A percentile compares a stretch with the other conserved stretches of the same genome.
These are phyloP conservation scores for Pyrrhura leucotis DNA, from an alignment of 2,797 vertebrate genomes.

Conservation along the genomic window DNA sequence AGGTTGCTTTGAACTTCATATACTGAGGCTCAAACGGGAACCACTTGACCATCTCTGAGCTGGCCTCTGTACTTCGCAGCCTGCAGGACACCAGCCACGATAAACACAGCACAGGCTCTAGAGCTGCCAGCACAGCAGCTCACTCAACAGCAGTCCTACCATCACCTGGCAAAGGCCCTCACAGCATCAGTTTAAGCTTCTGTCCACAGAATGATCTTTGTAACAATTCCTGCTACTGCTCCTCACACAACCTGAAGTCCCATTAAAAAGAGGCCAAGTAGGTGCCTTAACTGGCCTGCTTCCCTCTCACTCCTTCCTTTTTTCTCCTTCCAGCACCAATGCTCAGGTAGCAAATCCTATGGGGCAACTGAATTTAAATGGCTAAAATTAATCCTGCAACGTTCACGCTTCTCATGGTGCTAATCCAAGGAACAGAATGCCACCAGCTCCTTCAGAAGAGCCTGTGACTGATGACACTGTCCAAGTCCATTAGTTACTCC, in stretches of 20 bases:
- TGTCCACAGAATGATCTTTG: not conserved
- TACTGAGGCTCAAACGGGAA: not conserved
- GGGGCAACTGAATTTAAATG: not conserved
- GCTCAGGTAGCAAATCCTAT: accelerated
- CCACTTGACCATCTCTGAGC: not conserved
- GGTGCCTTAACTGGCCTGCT: not conserved
- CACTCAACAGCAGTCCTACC: not conserved
- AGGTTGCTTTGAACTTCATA: not conserved
- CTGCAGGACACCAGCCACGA: not conserved
- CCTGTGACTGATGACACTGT: not conserved
- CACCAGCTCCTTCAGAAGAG: not conserved
- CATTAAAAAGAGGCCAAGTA: not conserved
- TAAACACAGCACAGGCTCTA: not conserved
- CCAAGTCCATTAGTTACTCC: not conserved
- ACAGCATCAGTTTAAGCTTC: not conserved
- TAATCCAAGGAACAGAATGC: not conserved
- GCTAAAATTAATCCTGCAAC: not conserved
- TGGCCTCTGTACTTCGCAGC: not conserved
- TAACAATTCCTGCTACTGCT: not conserved
- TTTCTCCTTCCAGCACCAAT: not conserved
- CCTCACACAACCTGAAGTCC: not conserved
- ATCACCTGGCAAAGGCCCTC: not conserved
- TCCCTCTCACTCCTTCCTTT: not conserved
- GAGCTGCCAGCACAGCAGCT: not conserved
- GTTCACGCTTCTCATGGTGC: not conserved